phyloP scores from a whole-genome alignment of 2,888 invertebrate species.

The Polylopha cassiicola region DNA sequence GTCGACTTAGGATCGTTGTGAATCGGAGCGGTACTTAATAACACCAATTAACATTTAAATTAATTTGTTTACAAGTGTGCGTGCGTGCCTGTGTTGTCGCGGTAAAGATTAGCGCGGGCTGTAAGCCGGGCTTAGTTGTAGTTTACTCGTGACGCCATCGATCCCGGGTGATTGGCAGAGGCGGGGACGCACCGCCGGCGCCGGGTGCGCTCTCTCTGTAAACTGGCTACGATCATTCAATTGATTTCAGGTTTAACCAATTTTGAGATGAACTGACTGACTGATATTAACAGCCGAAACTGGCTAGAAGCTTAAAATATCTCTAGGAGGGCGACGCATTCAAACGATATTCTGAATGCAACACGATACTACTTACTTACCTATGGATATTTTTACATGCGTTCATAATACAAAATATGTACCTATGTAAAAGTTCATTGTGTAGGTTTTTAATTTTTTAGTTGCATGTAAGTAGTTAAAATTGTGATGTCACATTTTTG shows the following conservation, averaged over 20 bases:
- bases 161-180: constrained; percentile 53
- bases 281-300: no score
- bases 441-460: no score
- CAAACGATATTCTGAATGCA: no score
- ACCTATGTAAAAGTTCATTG: no score
- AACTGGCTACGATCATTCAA: constrained; percentile 8
- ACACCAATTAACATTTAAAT: constrained; percentile 27
- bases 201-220: constrained; percentile 1
- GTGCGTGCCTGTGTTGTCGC: constrained; percentile 51
- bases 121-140: constrained; percentile 53
- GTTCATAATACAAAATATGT: no score
- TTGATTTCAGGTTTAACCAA: constrained; percentile 19
- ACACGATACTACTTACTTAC: no score
- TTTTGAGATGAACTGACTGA: constrained; percentile 18
- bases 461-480: no score
- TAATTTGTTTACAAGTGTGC: constrained; percentile 25
- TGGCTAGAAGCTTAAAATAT: no score
- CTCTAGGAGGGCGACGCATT: no score
- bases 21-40: constrained; percentile 12
- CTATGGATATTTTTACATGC: no score
- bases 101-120: constrained; percentile 50
- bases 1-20: constrained; percentile 13
- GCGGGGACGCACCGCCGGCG: constrained; percentile 29
- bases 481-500: no score
- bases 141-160: constrained; percentile 57